Base-by-base conservation (phyloP, 2,113 vertebrate species). In the Grus americana region DNA sequence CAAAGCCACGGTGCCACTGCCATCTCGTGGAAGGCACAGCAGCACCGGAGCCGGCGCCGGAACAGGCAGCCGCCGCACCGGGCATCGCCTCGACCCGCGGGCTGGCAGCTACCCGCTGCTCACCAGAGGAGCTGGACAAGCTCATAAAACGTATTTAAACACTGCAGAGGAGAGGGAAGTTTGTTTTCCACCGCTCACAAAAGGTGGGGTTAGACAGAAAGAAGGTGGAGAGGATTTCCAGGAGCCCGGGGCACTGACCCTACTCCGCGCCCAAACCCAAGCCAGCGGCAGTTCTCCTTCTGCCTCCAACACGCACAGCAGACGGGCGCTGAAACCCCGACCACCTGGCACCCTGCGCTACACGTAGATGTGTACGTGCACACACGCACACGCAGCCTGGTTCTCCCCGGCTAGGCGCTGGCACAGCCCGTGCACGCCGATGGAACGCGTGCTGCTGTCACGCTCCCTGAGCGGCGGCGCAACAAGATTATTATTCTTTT, bases 1-100 rank as follows among this genome's bases (percentile, higher is more conserved):
- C 36, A 94, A 88, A 88, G 10, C 47, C 44, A 6, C 4, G 76
- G 79, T 47, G 40, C 21, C 95, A 87, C 93, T 57, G 97, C 98
- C 95, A 98, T 38, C 98, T 97, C 12, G 97, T 93, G 98, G 97
- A 92, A 40, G 2, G 7, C 2, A 4, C 7, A 0, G 85, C 12
- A 57, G 40, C 5, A 5, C 63, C 0, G 2, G 27, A 23, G 19
- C 15, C 3, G 0, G 68, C 1, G 14, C 3, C 12, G 21, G 62
- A 79, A 55, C 15, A 1, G 15, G 67, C 17, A 22, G 16, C 49
- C 68, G 52, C 63, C 0, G 0, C 58, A 29, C 20, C 16, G 23
- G 26, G 63, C 74, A 89, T 55, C 26, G 15, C 79, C 79, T 81
- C 8, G 18, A 42, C 49, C 49, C 1, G 0, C 5, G 3, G 36